A percentile compares a stretch with the other conserved stretches of the same genome.
These are phyloP conservation scores for Trididemnum clinides DNA, from an alignment of 23 tunicate species.

Conservation along the genomic window DNA sequence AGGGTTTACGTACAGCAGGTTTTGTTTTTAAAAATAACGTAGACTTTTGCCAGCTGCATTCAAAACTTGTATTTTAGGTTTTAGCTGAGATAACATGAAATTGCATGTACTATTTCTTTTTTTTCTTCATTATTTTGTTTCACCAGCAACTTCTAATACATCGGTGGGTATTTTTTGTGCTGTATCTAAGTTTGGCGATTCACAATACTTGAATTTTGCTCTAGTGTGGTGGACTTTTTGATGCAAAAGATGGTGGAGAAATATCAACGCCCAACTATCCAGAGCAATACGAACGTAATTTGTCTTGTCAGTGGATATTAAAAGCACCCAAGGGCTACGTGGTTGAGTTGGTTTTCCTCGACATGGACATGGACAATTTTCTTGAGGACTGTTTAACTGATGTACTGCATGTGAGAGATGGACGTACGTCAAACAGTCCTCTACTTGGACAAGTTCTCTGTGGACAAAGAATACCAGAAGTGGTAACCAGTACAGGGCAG, in stretches of 20 bases:
- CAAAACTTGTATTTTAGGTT: neutral
- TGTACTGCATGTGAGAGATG: slow-evolving; percentile 9
- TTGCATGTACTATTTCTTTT: neutral
- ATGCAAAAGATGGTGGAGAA: neutral
- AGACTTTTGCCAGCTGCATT: too few species aligned
- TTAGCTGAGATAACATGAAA: neutral
- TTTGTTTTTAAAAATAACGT: too few species aligned
- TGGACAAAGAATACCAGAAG: slow-evolving; percentile 37
- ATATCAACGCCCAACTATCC: slow-evolving; percentile 43
- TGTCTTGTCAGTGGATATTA: slow-evolving; percentile 37
- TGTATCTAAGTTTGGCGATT: neutral
- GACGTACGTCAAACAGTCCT: slow-evolving; percentile 1
- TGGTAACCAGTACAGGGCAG: slow-evolving; percentile 31
- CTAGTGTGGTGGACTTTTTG: slow-evolving; percentile 40
- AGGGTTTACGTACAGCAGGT: too few species aligned
- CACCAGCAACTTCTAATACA: neutral
- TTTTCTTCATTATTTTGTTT: neutral
- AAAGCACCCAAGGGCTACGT: slow-evolving; percentile 15
- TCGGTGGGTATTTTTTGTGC: neutral
- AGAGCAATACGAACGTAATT: neutral
- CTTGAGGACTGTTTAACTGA: slow-evolving; percentile 19
- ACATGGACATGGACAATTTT: slow-evolving; percentile 32
- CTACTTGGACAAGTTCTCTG: slow-evolving; percentile 24
- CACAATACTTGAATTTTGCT: neutral
- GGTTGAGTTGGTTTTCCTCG: slow-evolving; percentile 4